phyloP scores from a whole-genome alignment of 2,888 invertebrate genomes.

The Chalcosyrphus nemorum region DNA sequence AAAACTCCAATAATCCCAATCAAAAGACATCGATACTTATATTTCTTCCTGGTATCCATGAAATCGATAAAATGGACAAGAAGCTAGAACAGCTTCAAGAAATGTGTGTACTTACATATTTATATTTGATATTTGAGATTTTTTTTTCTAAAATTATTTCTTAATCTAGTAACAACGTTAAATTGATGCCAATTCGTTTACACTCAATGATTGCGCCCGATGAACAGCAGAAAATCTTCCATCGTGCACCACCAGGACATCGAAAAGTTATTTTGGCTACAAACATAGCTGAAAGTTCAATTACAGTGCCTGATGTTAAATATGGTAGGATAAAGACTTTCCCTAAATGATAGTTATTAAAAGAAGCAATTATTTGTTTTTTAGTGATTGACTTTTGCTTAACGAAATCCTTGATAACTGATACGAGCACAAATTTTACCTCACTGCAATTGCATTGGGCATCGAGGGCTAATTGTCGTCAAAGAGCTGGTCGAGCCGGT shows the following conservation, averaged over 20 bases:
- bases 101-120: no score
- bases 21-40: conserved; percentile 87
- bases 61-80: conserved; percentile 89
- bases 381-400: conserved; percentile 96
- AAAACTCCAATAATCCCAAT: conserved; percentile 77
- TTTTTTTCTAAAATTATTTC: not conserved
- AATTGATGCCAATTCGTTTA: conserved; percentile 81
- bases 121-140: no score
- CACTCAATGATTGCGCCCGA: conserved; percentile 91
- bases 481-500: conserved; percentile 95
- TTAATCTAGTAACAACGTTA: conserved; percentile 72
- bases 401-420: conserved; percentile 90
- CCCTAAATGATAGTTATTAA: not conserved
- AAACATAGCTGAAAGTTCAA: conserved; percentile 96
- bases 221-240: conserved; percentile 87
- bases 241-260: conserved; percentile 76
- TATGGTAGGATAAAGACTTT: conserved; percentile 82
- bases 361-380: no score
- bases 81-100: conserved; percentile 77
- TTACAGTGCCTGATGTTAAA: conserved; percentile 93
- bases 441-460: conserved; percentile 92
- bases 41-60: conserved; percentile 94
- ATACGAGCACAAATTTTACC: conserved; percentile 87
- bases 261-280: conserved; percentile 95
- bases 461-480: conserved; percentile 93